Evolutionary conservation across 1,140 invertebrate genomes (phyloP), one percentile per base, ranked within the genome.

Genomic region (Drosophila eugracilis): DNA sequence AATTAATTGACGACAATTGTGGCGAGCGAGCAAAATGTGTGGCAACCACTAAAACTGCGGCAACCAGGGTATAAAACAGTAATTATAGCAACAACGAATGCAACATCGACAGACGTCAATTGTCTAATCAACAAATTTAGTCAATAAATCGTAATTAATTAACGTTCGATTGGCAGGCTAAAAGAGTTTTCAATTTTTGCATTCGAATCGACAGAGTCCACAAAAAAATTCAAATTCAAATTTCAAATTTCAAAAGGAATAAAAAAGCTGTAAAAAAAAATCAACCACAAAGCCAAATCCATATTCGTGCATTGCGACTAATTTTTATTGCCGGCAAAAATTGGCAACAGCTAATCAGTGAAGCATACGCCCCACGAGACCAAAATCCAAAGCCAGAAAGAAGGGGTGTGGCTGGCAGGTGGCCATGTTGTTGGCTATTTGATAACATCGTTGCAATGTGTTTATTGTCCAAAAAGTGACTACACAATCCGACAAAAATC

Each of bases 61-160:
- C 60, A 75, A 58, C 48, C 54, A 39, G 15, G 17, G 36, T 15
- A 47, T 17, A 59, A 59, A 50, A 19, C 54, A 70, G 57, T 65
- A 71, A 72, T 65, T 66, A 57, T 66, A 73, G 66, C 65, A 75
- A 62, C 45, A 53, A 36, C 45, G 5, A 66, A 17, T 12, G 42
- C 57, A 66, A 80, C 76, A 79, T 74, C 76, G 65, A 75, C 73
- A 74, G 83, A 83, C 84, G 83, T 88, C 83, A 86, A 86, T 86
- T 88, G 83, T 88, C 83, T 88, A 88, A 88, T 88, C 83, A 88
- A 88, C 65, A 81, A 88, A 88, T 88, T 88, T 88, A 88, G 83
- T 88, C 83, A 88, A 88, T 88, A 88, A 88, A 88, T 88, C 83
- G 83, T 88, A 88, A 88, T 88, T 88, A 88, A 88, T 88, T 88